These are phyloP conservation scores for Mythimna lalbum DNA, from an alignment of 2,888 invertebrate genomes.

Conservation along the genomic window DNA sequence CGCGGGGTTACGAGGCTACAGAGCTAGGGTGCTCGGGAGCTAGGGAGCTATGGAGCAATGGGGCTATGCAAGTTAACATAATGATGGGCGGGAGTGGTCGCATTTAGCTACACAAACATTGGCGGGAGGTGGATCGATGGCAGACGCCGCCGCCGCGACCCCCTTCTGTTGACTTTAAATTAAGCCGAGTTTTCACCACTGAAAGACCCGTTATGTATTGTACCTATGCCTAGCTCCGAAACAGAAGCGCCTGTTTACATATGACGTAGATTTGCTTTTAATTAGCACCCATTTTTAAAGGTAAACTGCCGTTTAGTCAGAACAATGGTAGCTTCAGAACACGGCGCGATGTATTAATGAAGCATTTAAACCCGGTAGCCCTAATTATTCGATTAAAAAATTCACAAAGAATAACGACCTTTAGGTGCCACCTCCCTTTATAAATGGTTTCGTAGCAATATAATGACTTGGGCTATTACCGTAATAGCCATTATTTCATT, in stretches of 20 bases:
- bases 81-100: conserved; percentile 55
- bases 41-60: conserved; percentile 9
- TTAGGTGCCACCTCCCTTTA: conserved; percentile 4
- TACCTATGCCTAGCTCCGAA: conserved; percentile 42
- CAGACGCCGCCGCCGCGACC: conserved; percentile 47
- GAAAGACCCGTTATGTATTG: conserved; percentile 53
- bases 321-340: conserved; percentile 15
- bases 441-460: conserved; percentile 27
- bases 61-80: conserved; percentile 53
- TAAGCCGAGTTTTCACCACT: conserved; percentile 60
- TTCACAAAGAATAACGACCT: conserved; percentile 17
- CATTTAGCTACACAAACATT: conserved; percentile 64
- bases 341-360: conserved; percentile 15
- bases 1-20: conserved; percentile 1
- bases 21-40: background rate
- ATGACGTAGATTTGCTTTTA: conserved; percentile 37
- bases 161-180: conserved; percentile 69
- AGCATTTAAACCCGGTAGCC: conserved; percentile 30
- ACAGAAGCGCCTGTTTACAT: conserved; percentile 4
- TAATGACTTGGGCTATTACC: conserved; percentile 46
- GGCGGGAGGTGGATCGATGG: conserved; percentile 64
- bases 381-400: conserved; percentile 20
- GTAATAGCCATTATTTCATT: conserved; percentile 45
- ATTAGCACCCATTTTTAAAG: conserved; percentile 37
- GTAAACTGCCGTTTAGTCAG: background rate